A percentile compares a stretch with the other conserved stretches of the same genome.
Evolutionary conservation across 2,888 invertebrate species (phyloP).

Genomic region (Stenodema calcarata): DNA sequence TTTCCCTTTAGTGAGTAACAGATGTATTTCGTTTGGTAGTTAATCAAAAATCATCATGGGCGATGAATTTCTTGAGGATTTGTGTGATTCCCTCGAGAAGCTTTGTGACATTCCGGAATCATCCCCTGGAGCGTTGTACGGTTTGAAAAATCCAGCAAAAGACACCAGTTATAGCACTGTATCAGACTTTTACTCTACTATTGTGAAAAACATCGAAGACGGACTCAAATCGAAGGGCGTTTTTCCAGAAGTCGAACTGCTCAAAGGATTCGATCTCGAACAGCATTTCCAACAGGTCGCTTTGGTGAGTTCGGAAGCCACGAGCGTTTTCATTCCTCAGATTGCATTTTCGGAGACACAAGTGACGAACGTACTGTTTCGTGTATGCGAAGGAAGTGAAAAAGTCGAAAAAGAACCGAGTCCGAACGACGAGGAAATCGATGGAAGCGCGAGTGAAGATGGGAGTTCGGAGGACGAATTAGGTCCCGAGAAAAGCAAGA

Average conservation of each 20-base stretch:
- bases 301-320: neutral
- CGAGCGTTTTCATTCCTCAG: neutral
- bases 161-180: neutral
- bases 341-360: slow-evolving; percentile 24
- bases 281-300: slow-evolving; percentile 37
- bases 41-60: neutral
- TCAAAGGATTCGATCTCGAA: slow-evolving; percentile 32
- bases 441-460: neutral
- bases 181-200: neutral
- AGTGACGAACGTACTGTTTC: neutral
- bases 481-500: neutral
- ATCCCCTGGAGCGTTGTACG: slow-evolving; percentile 17
- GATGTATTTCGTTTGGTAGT: neutral
- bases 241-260: neutral
- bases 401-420: neutral
- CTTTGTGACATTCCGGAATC: slow-evolving; percentile 16
- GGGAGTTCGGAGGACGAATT: neutral
- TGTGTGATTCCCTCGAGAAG: slow-evolving; percentile 10
- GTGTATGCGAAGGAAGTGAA: neutral
- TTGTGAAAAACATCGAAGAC: neutral
- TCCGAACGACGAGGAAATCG: neutral
- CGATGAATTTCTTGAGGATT: neutral
- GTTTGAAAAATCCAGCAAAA: neutral
- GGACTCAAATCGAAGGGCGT: neutral
- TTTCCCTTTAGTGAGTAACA: too few species aligned